Base-by-base conservation (phyloP, 2,888 invertebrate species). In the Abrostola triplasia region DNA sequence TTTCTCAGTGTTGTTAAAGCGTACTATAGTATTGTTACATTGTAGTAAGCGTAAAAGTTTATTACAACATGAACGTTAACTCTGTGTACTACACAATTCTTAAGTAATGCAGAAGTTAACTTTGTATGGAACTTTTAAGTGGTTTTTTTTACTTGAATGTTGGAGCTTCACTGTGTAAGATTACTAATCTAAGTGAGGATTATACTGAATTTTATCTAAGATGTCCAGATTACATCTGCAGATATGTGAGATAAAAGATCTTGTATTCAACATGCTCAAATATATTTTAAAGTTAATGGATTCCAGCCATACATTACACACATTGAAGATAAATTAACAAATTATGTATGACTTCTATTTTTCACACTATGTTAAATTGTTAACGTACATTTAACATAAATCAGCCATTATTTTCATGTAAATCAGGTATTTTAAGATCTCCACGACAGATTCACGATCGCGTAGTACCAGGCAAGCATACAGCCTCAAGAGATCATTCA, bases 401-500 rank as follows among this genome's bases (percentile, higher is more conserved):
- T 35, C 5, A 52, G 9, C 13, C 5, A 48, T 6, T 54, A 42
- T 57, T 67, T 47, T 58, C 51, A 53, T 51, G 51, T 62, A 70
- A 76, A 75, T 74, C 56, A 63, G 59, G 55, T 60, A 71, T 49
- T 64, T 61, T 42, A 35, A n/a, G 36, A 65, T 13, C 59, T 62
- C 75, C 36, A 38, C 52, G 53, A 61, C n/a, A 7, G 51, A 48
- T 58, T 57, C 41, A 55, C 50, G 52, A 47, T 60, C 67, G 57
- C 59, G 48, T 49, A 36, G 67, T 59, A 78, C 66, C 49, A 76
- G 69, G 75, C 67, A 54, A 56, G 55, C 73, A 76, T 78, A 72
- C 60, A 68, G 67, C 71, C 62, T 49, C 68, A 75, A 77, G 64
- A 79, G 73, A 68, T 79, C 81, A 77, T 71, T 85, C 76, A 82